Conservation (phyloP, 2,888 invertebrate genomes). For the Xanthorhoe designata region DNA sequence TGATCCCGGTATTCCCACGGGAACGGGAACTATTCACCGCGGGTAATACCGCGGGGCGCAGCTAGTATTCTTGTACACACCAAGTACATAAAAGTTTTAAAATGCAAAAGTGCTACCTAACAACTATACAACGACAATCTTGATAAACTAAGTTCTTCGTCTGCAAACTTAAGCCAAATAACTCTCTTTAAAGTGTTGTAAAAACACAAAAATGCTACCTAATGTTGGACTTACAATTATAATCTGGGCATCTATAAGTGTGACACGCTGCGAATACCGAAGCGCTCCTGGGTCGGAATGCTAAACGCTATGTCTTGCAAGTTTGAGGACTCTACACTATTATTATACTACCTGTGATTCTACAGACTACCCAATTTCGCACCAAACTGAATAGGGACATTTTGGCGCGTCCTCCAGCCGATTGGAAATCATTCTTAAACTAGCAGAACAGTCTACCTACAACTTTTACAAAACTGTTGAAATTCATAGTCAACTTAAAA, state of each 20-base stretch:
- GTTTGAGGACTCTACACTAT: constrained; percentile 46
- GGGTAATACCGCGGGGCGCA: too few species aligned
- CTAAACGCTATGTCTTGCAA: constrained; percentile 59
- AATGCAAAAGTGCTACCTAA: constrained; percentile 11
- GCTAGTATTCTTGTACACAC: not conserved
- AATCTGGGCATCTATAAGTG: constrained; percentile 52
- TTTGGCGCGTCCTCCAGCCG: not conserved
- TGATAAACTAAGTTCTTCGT: constrained; percentile 1
- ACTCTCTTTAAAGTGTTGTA: constrained; percentile 9
- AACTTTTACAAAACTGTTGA: not conserved
- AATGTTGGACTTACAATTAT: constrained; percentile 33
- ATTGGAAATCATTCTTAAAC: not conserved
- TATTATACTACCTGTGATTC: too few species aligned
- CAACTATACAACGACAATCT: constrained; percentile 6
- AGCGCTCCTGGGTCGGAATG: constrained; percentile 59
- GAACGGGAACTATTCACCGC: too few species aligned
- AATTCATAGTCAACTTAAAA: not conserved
- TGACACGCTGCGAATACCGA: constrained; percentile 52
- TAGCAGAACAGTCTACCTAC: not conserved
- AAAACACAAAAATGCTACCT: constrained; percentile 30
- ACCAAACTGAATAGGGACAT: not conserved
- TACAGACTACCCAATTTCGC: constrained; percentile 15
- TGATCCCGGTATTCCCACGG: too few species aligned
- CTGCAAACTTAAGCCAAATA: constrained; percentile 12
- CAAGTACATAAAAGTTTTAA: not conserved